These are phyloP conservation scores for Ophion obscuratus DNA, from an alignment of 2,888 invertebrate genomes.

Conservation along the genomic window DNA sequence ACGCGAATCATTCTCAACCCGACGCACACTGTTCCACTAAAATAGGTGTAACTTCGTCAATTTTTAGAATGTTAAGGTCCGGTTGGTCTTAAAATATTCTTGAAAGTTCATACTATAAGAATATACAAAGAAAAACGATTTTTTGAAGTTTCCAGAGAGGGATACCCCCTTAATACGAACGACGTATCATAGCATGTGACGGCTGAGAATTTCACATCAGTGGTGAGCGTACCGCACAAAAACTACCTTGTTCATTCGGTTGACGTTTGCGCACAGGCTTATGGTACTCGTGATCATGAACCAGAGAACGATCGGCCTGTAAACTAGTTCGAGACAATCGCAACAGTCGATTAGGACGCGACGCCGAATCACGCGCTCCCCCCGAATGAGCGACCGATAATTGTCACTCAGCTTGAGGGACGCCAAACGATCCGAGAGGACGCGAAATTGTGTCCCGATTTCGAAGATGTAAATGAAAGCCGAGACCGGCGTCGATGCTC, in stretches of 20 bases:
- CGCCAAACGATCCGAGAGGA: constrained; percentile 59
- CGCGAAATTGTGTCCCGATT: constrained; percentile 71
- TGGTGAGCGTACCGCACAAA: neutral
- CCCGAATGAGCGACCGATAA: constrained; percentile 56
- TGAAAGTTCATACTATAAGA: too few relatives aligned
- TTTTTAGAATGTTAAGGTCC: too few relatives aligned
- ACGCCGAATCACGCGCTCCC: constrained; percentile 68
- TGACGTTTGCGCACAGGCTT: constrained; percentile 73
- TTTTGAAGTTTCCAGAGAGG: too few relatives aligned
- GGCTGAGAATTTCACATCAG: neutral
- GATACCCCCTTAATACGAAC: neutral
- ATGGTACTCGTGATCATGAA: constrained; percentile 71
- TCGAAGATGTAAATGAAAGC: constrained; percentile 71
- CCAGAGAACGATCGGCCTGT: constrained; percentile 72
- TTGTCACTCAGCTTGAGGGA: constrained; percentile 44
- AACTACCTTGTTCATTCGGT: constrained; percentile 70
- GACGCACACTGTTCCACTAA: too few relatives aligned
- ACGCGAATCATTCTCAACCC: too few relatives aligned
- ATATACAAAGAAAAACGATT: too few relatives aligned
- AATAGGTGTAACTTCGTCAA: too few relatives aligned
- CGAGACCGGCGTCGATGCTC: constrained; percentile 70
- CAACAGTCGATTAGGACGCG: constrained; percentile 62
- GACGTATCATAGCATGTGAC: neutral
- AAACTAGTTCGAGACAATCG: constrained; percentile 68
- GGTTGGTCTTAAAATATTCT: too few relatives aligned